These are phyloP conservation scores for Leucoraja ocellata DNA, from an alignment of 2,797 vertebrate species.

Conservation along the genomic window DNA sequence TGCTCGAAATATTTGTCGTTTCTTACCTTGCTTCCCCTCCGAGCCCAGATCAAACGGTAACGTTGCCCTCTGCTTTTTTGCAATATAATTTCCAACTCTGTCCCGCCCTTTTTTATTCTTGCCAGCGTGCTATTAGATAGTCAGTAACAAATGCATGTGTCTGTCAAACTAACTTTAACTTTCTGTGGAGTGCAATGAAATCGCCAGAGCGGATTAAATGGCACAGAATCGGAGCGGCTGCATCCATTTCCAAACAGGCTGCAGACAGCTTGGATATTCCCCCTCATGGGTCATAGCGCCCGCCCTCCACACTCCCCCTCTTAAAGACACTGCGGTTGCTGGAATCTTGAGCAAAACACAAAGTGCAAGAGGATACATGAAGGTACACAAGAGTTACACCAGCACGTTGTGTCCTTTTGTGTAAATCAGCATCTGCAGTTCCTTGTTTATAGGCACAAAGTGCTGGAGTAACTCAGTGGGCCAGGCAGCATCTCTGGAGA, in stretches of 20 bases:
- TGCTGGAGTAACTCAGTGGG: too few relatives aligned
- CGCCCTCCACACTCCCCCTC: not conserved
- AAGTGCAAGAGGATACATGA: too few relatives aligned
- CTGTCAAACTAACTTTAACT: slow-evolving; percentile 28
- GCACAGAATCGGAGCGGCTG: not conserved
- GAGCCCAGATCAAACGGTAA: not conserved
- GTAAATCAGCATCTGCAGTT: too few relatives aligned
- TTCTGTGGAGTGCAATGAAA: not conserved
- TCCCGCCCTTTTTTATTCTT: not conserved
- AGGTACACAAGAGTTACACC: too few relatives aligned
- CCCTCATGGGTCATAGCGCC: not conserved
- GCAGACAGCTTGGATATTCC: not conserved
- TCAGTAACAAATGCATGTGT: not conserved
- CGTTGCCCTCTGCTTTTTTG: not conserved
- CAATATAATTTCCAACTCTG: not conserved
- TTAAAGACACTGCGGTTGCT: not conserved
- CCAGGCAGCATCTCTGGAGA: too few relatives aligned
- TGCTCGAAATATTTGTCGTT: not conserved
- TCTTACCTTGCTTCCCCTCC: not conserved
- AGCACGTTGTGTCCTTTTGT: too few relatives aligned
- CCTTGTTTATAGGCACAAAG: too few relatives aligned
- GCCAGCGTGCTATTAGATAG: not conserved
- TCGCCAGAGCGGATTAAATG: not conserved
- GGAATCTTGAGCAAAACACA: too few relatives aligned
- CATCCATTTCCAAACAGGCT: not conserved